phyloP scores from a whole-genome alignment of 2,113 vertebrate genomes.

The Jaculus jaculus region DNA sequence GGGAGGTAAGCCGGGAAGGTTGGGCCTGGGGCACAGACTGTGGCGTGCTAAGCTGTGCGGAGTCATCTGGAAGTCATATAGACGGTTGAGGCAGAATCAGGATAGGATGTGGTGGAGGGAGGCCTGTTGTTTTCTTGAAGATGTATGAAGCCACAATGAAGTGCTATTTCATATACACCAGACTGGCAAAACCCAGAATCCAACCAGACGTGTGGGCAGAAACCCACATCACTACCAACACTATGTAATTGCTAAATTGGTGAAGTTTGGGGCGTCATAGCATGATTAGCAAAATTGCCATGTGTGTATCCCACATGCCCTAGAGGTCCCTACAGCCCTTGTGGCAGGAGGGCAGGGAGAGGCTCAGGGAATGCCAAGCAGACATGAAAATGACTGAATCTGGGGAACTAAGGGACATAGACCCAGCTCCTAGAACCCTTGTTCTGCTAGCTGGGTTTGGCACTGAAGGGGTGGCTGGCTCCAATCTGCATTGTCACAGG shows the following conservation, averaged over 20 bases:
- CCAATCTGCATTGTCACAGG: not conserved
- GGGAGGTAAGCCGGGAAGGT: not conserved
- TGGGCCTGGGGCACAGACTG: fast-evolving
- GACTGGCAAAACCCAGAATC: not conserved
- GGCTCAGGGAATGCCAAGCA: fast-evolving
- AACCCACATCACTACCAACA: not conserved
- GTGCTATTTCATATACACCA: fast-evolving
- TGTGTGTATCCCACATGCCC: fast-evolving
- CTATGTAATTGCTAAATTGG: not conserved
- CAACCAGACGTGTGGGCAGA: not conserved
- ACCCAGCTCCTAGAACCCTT: not conserved
- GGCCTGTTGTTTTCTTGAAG: not conserved
- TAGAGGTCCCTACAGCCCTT: fast-evolving
- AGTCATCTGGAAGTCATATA: not conserved
- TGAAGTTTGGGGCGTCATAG: not conserved
- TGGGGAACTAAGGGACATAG: not conserved
- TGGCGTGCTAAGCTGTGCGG: not conserved
- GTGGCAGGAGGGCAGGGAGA: fast-evolving
- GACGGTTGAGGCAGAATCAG: not conserved
- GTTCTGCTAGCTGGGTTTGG: not conserved
- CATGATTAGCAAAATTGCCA: fast-evolving
- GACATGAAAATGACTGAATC: fast-evolving
- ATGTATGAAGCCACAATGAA: not conserved
- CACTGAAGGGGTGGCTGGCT: not conserved
- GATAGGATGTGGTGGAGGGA: not conserved